phyloP scores from a whole-genome alignment of 2,113 vertebrate genomes.

The Gasterosteus nipponicus region DNA sequence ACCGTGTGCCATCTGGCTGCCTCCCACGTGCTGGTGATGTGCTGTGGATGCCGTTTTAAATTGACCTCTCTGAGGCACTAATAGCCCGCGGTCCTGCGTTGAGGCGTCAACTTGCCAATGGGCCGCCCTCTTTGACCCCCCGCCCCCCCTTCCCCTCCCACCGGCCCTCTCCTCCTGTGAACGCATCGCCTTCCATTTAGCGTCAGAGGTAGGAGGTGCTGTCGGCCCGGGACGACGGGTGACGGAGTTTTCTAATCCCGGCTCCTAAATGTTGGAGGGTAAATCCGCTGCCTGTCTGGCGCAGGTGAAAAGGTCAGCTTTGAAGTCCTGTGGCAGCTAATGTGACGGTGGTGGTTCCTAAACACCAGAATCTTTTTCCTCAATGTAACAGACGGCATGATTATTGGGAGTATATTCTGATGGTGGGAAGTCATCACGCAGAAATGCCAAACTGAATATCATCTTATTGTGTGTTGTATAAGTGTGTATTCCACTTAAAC shows the following conservation, averaged over 20 bases:
- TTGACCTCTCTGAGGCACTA: neutral
- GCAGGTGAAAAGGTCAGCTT: slow-evolving; percentile 65
- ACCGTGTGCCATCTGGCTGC: slow-evolving; percentile 17
- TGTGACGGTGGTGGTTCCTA: slow-evolving; percentile 34
- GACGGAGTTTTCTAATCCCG: slow-evolving; percentile 66
- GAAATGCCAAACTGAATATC: slow-evolving; percentile 27
- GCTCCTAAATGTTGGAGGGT: slow-evolving; percentile 59
- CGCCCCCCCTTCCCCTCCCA: too few species aligned
- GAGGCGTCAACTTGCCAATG: slow-evolving; percentile 11
- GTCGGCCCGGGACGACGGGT: slow-evolving; percentile 59
- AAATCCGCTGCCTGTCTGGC: slow-evolving; percentile 67
- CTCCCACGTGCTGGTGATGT: slow-evolving; percentile 11
- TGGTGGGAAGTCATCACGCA: slow-evolving; percentile 8
- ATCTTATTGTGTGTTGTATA: slow-evolving; percentile 26
- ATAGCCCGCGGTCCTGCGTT: slow-evolving; percentile 1
- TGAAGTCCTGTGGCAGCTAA: slow-evolving; percentile 54
- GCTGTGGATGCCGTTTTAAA: neutral
- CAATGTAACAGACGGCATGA: slow-evolving; percentile 17
- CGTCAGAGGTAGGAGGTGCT: slow-evolving; percentile 58
- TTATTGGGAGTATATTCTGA: slow-evolving; percentile 16
- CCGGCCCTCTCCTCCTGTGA: slow-evolving; percentile 22
- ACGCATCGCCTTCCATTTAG: slow-evolving; percentile 54
- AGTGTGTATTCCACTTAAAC: slow-evolving; percentile 17
- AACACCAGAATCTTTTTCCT: slow-evolving; percentile 45
- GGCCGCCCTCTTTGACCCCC: slow-evolving; percentile 29